These are phyloP conservation scores for Lasioglossum oenotherae DNA, from an alignment of 2,888 invertebrate genomes.

Conservation along the genomic window DNA sequence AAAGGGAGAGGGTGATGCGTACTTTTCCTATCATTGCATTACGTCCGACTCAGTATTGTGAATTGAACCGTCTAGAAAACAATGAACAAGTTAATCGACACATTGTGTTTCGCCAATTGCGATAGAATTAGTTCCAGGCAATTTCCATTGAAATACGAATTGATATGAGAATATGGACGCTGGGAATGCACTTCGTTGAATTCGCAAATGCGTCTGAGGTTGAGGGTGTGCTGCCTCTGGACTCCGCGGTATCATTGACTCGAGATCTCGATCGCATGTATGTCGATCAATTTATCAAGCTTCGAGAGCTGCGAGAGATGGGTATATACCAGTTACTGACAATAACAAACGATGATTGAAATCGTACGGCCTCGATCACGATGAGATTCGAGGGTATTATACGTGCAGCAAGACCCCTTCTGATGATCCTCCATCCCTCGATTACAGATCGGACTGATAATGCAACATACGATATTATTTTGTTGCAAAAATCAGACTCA, in stretches of 20 bases:
- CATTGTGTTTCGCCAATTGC: slow-evolving; percentile 28
- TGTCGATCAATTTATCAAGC: slow-evolving; percentile 55
- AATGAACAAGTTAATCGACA: slow-evolving; percentile 30
- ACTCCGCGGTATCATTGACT: slow-evolving; percentile 44
- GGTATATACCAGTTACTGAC: slow-evolving; percentile 32
- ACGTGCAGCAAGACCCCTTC: neutral
- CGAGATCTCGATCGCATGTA: slow-evolving; percentile 53
- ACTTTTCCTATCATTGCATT: too few species aligned
- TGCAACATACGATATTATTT: slow-evolving; percentile 6
- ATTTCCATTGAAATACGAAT: slow-evolving; percentile 77
- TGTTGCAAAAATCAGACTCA: neutral
- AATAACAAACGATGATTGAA: slow-evolving; percentile 60
- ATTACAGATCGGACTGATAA: slow-evolving; percentile 17
- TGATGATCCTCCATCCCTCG: slow-evolving; percentile 4
- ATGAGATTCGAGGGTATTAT: slow-evolving; percentile 23
- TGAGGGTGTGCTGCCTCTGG: slow-evolving; percentile 38
- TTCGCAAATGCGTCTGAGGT: slow-evolving; percentile 46
- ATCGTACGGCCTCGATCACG: slow-evolving; percentile 30
- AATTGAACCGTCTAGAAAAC: neutral
- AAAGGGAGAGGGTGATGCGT: too few species aligned
- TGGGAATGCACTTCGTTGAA: slow-evolving; percentile 48
- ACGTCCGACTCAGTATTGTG: neutral
- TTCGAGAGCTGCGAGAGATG: slow-evolving; percentile 24
- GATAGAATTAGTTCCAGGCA: slow-evolving; percentile 62
- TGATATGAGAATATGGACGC: slow-evolving; percentile 63